Conservation (phyloP, 2,797 vertebrate genomes). For the Lagodon rhomboides region DNA sequence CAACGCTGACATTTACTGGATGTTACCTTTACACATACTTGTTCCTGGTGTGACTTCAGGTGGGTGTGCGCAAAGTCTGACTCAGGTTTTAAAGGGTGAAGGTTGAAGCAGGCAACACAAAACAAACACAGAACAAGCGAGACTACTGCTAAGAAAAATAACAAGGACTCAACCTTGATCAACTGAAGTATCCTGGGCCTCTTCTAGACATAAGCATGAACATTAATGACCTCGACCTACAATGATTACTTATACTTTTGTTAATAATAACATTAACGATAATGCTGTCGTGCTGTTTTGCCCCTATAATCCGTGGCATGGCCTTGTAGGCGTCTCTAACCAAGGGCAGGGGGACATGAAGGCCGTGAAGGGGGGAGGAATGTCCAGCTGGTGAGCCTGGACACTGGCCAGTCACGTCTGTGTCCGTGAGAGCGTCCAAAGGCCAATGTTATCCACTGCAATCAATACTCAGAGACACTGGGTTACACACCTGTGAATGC, state of each 20-base stretch:
- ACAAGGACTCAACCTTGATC: neutral
- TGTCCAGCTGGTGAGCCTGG: conserved; percentile 57
- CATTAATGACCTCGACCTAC: neutral
- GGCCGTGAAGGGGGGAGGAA: conserved; percentile 43
- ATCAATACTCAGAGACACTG: neutral
- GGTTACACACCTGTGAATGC: neutral
- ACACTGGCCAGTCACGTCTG: conserved; percentile 26
- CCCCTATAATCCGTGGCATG: neutral
- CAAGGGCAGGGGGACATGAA: conserved; percentile 32
- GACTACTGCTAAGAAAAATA: neutral
- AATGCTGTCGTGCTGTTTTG: neutral
- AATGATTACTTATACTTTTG: neutral
- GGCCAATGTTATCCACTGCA: conserved; percentile 10
- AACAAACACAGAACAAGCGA: neutral
- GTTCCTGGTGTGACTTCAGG: conserved; percentile 41
- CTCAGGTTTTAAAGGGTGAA: conserved; percentile 9
- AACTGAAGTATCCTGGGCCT: neutral
- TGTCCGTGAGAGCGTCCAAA: conserved; percentile 13
- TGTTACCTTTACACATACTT: conserved; percentile 46
- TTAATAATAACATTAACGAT: neutral
- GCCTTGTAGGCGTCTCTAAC: conserved; percentile 25
- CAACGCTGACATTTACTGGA: neutral
- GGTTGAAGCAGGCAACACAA: neutral
- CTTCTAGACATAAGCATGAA: neutral
- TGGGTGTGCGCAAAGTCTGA: conserved; percentile 16